phyloP scores from a whole-genome alignment of 2,888 invertebrate genomes.

The Plagodis dolabraria region DNA sequence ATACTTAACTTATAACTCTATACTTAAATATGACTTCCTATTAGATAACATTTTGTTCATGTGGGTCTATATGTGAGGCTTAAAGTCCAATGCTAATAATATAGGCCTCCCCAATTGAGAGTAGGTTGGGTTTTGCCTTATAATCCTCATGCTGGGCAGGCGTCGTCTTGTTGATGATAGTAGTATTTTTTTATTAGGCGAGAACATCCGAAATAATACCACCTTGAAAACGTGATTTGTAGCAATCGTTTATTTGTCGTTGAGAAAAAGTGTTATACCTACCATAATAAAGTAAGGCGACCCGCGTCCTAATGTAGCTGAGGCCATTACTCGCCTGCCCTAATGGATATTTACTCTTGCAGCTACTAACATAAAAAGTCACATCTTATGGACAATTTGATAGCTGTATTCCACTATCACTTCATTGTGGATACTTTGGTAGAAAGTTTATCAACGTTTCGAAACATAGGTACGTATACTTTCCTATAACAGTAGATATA shows the following conservation, averaged over 20 bases:
- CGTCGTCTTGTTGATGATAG: too few species aligned
- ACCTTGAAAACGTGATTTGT: slow-evolving; percentile 32
- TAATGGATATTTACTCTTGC: slow-evolving; percentile 75
- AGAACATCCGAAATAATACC: neutral
- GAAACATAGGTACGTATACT: neutral
- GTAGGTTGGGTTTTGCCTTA: too few species aligned
- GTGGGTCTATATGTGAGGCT: too few species aligned
- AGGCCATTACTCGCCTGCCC: slow-evolving; percentile 64
- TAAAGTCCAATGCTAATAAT: too few species aligned
- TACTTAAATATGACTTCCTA: too few species aligned
- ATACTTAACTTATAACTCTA: too few species aligned
- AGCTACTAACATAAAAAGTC: slow-evolving; percentile 66
- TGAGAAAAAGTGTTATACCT: slow-evolving; percentile 44
- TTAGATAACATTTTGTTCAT: too few species aligned
- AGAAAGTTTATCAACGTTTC: neutral
- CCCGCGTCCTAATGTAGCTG: slow-evolving; percentile 64
- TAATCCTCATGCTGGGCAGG: too few species aligned
- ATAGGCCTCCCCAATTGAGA: too few species aligned
- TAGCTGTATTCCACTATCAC: slow-evolving; percentile 38
- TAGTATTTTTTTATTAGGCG: too few species aligned
- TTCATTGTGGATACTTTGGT: neutral
- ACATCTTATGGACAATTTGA: slow-evolving; percentile 62
- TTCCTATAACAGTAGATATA: too few species aligned
- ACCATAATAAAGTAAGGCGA: slow-evolving; percentile 60
- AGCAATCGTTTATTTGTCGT: slow-evolving; percentile 25